Base-by-base conservation (phyloP, 2,113 vertebrate species). In the Oophaga pumilio region DNA sequence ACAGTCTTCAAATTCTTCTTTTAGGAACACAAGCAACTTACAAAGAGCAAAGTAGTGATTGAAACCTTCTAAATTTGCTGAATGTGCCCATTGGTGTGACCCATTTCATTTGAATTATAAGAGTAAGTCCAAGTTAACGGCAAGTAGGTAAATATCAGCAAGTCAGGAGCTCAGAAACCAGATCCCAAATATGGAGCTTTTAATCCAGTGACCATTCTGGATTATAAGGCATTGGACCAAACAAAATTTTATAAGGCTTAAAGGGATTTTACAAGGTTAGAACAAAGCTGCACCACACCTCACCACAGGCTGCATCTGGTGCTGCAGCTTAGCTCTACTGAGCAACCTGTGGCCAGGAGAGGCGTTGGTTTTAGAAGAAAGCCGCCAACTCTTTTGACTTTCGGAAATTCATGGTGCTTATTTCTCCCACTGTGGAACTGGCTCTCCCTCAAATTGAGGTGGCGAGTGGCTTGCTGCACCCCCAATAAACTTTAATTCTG, bases 1-100 rank as follows among this genome's bases (percentile, higher is more conserved):
- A 76, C 26, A 20, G 53, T 43, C 78, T 59, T 57, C n/a, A 79
- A 53, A 56, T 56, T n/a, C 76, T 79, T 8, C 53, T 60, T 81
- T 57, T 20, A 81, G 57, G 78, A 62, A 33, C 4, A 52, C 8
- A 52, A 18, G 33, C 68, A 7, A 64, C 60, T 66, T n/a, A 66
- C 13, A 71, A 6, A 69, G 66, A 15, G 66, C 26, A 69, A 28
- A 69, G 13, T 12, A 15, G 13, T 8, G 6, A 9, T 1, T 15
- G 15, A 71, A 33, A 69, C 3, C 66, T 62, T 59, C 12, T 59
- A 15, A 5, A 5, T 62, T 62, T 5, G 3, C 33, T 4, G 33
- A 43, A 43, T 43, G 33, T 43, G 33, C 33, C 33, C 33, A 43
- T 43, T 43, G 33, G 33, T 2, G 33, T 43, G 33, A 43, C 33